These are phyloP conservation scores for Phalloptychus januarius DNA, from an alignment of 2,797 vertebrate species.

Conservation along the genomic window DNA sequence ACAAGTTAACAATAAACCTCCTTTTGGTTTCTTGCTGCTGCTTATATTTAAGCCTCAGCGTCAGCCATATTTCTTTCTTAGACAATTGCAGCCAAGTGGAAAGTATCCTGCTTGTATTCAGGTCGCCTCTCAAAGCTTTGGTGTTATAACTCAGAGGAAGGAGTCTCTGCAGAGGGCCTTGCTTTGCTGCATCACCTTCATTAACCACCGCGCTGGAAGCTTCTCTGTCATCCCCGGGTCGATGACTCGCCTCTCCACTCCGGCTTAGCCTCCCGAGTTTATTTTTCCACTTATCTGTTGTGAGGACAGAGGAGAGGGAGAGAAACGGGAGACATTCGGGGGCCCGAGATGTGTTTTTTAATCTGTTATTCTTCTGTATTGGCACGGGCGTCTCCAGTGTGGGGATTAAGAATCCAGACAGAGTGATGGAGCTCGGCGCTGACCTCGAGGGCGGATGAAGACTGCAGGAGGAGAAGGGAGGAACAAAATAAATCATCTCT, in stretches of 20 bases:
- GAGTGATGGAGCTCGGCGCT: constrained; percentile 69
- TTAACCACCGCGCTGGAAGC: constrained; percentile 59
- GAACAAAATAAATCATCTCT: constrained; percentile 72
- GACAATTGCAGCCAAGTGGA: constrained; percentile 56
- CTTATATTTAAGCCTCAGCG: constrained; percentile 48
- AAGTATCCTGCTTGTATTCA: constrained; percentile 43
- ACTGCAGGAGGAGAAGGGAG: constrained; percentile 55
- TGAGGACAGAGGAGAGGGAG: constrained; percentile 39
- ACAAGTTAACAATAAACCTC: constrained; percentile 34
- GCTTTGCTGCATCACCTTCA: constrained; percentile 65
- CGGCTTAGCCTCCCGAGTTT: constrained; percentile 56
- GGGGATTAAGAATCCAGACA: constrained; percentile 73
- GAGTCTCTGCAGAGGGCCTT: constrained; percentile 48
- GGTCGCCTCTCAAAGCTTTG: constrained; percentile 57
- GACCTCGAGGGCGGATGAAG: constrained; percentile 64
- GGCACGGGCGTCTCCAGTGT: constrained; percentile 68
- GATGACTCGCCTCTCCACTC: constrained; percentile 53
- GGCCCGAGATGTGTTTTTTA: constrained; percentile 56
- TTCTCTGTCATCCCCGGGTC: constrained; percentile 59
- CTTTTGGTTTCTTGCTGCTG: constrained; percentile 53
- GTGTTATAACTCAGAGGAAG: constrained; percentile 62
- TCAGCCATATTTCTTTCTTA: constrained; percentile 55
- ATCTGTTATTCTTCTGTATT: constrained; percentile 72
- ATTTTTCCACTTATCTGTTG: constrained; percentile 70
- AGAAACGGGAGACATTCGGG: constrained; percentile 40